Evolutionary conservation across 2,797 vertebrate genomes (phyloP), one percentile per base, ranked within the genome.

Genomic region (Falco berigora): DNA sequence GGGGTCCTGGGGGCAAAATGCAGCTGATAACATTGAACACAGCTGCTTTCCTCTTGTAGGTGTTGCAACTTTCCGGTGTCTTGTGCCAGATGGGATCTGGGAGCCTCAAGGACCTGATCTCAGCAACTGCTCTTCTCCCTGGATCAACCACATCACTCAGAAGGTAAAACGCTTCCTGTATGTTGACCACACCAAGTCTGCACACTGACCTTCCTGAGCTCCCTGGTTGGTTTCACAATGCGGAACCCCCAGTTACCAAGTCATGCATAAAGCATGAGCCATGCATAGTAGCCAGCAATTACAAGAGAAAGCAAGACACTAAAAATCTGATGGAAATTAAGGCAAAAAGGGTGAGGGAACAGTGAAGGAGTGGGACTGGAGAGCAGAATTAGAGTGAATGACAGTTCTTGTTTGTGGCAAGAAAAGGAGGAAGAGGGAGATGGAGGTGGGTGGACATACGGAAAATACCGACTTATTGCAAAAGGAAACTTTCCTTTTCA

Each of bases 111-210:
- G 99, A 81, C 99, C 99, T 12, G 98, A 99, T 96, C 98, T 99
- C 49, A 99, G 99, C 98, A 99, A 99, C 98, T 99, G 99, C 79
- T 99, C 99, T 83, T 99, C 99, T 80, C 98, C 98, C n/a, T 99
- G 99, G 99, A 98, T 99, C 95, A 99, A 98, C 97, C 98, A 99
- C 93, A 99, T 99, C 96, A 99, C 98, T 88, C 99, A 99, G 95
- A 99, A 99, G 98, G 99, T 99, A 98, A 98, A 94, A 42, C 27
- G 8, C 22, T 62, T 71, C 11, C 32, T 4, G 0, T 14, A 9
- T 42, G 27, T 40, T 66, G 42, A 6, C 20, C 3, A 4, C 5
- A 42, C 28, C 3, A 2, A 36, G 24, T 30, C 34, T 83, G 6
- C 3, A 1, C 24, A 27, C 15, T 49, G 67, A 34, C 25, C 19